Percentiles rank a stretch among this genome's conserved stretches.
Evolutionary conservation across 2,888 invertebrate species (phyloP).

Genomic region (Sericinus montela): DNA sequence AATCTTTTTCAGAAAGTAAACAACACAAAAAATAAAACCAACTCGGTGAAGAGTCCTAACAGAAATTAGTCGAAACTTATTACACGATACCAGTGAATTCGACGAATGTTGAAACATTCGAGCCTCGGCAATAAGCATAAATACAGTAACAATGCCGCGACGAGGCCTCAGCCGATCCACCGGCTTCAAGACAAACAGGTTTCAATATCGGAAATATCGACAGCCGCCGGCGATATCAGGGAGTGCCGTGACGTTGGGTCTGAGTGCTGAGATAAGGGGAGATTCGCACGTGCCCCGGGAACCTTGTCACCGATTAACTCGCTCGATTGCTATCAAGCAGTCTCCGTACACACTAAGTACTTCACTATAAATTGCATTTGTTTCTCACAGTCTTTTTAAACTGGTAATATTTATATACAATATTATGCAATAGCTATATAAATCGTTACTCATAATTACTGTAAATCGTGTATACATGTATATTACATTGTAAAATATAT

Average conservation of each 20-base stretch:
- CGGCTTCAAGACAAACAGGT: slow-evolving; percentile 60
- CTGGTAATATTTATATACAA: background rate
- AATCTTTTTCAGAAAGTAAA: background rate
- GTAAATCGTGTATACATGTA: no score
- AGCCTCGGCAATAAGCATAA: slow-evolving; percentile 45
- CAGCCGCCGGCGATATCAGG: slow-evolving; percentile 52
- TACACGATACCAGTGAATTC: slow-evolving; percentile 12
- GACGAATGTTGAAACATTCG: slow-evolving; percentile 9
- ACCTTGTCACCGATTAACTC: slow-evolving; percentile 52
- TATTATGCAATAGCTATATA: no score
- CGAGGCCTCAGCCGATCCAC: slow-evolving; percentile 47
- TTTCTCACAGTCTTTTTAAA: background rate
- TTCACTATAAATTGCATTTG: slow-evolving; percentile 2
- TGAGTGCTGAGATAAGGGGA: slow-evolving; percentile 39
- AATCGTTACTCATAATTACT: no score
- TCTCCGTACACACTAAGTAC: slow-evolving; percentile 19
- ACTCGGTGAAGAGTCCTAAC: background rate
- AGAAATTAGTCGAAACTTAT: slow-evolving; percentile 6
- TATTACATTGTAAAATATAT: no score
- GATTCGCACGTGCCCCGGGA: slow-evolving; percentile 44
- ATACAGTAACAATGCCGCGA: slow-evolving; percentile 39
- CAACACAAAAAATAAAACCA: background rate
- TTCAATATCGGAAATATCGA: slow-evolving; percentile 55
- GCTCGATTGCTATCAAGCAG: slow-evolving; percentile 33
- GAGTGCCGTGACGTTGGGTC: slow-evolving; percentile 40